Percentiles rank a stretch among this genome's conserved stretches.
Conservation (phyloP, 2,797 vertebrate genomes). For the Hoplostethus mediterraneus region DNA sequence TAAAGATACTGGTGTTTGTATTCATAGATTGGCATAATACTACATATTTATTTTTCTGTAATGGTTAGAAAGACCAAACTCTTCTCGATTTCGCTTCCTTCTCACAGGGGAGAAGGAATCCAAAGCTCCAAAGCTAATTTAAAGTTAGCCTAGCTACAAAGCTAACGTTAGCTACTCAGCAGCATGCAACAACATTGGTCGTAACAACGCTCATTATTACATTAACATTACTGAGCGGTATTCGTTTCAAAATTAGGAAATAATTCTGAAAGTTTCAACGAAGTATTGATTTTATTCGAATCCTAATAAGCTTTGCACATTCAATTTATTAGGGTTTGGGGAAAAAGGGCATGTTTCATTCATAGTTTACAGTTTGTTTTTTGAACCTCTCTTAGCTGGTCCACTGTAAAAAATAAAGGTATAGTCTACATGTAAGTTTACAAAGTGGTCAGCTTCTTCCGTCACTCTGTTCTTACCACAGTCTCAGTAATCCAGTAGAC, state of each 20-base stretch:
- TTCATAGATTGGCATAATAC: fast-evolving
- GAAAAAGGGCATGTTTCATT: too few species aligned
- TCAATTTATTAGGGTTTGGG: too few species aligned
- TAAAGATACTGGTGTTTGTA: fast-evolving
- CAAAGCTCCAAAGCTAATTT: conserved; percentile 9
- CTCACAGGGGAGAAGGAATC: neutral
- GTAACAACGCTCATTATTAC: too few species aligned
- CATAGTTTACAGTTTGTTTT: neutral
- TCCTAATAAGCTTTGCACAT: too few species aligned
- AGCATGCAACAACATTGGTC: too few species aligned
- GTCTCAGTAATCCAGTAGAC: conserved; percentile 30
- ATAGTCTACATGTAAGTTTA: neutral
- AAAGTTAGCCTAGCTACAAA: conserved; percentile 37
- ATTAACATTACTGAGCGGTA: neutral
- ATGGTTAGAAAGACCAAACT: neutral
- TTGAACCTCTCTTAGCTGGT: neutral
- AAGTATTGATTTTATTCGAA: neutral
- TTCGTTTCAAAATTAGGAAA: too few species aligned
- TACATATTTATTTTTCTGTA: fast-evolving
- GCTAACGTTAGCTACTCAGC: neutral
- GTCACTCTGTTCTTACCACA: neutral
- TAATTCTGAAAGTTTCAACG: neutral
- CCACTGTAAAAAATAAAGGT: neutral
- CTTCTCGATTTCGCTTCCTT: neutral
- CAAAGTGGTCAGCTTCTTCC: neutral